Evolutionary conservation across 2,888 invertebrate genomes (phyloP), one percentile per base, ranked within the genome.

Genomic region (Xestoiulus laeticollis): DNA sequence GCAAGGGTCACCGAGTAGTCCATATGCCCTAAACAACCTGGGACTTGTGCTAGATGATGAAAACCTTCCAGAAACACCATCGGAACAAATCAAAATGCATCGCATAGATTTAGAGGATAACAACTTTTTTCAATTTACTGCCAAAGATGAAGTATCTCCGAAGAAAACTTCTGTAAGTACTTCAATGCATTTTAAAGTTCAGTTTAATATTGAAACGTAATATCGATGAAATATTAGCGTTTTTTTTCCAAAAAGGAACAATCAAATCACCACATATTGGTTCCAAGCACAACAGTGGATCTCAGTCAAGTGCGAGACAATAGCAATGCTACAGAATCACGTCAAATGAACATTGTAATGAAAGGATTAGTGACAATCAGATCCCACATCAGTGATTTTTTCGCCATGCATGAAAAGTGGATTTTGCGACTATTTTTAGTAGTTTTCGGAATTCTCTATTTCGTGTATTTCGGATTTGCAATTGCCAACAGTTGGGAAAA

Each of bases 401-500:
- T 85, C n/a, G n/a, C 44, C 4, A 85, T 44, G 44, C 87, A 26
- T 87, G 32, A 32, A 19, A 53, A 68, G 68, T 53, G 26, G 33
- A 32, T 87, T 22, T 30, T 26, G 14, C 26, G 44, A n/a, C n/a
- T 48, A 10, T 14, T 84, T 44, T 53, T 85, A 19, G 53, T 30
- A 83, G 1, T 30, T 16, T 30, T 85, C 19, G 33, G 32, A 30
- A 32, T 88, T 32, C 10, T 44, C 4, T 88, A 88, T 82, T 88
- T 53, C 32, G 43, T 88, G 32, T 88, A 88, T 32, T 88, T 88
- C 48, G 88, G 88, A 86, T 88, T 88, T 26, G 88, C 88, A 2
- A 32, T 88, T 22, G 33, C 53, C 22, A 19, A 86, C 43, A 78
- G 85, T 16, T 88, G 88, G 88, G 44, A 86, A 22, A 68, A 82